Percentiles rank a stretch among this genome's conserved stretches.
Evolutionary conservation across 2,797 vertebrate genomes (phyloP).

Genomic region (Sebastes trivittatus): DNA sequence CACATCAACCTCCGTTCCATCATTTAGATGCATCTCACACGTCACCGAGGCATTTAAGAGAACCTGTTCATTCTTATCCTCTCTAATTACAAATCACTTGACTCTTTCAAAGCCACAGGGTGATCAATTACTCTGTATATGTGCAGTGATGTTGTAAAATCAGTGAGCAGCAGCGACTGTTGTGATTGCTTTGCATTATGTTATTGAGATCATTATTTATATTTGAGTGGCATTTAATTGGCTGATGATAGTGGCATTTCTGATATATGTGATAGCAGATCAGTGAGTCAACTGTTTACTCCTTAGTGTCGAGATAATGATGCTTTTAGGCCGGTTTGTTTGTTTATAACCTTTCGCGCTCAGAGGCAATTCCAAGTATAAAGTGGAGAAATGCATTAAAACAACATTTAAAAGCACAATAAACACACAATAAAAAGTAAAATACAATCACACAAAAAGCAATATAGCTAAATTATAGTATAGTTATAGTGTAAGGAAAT

Average conservation of each 20-base stretch:
- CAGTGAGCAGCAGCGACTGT: constrained; percentile 37
- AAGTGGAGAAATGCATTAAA: background rate
- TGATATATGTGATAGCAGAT: constrained; percentile 17
- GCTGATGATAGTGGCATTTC: background rate
- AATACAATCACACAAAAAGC: background rate
- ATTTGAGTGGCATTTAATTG: constrained; percentile 37
- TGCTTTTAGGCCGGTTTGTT: constrained; percentile 3
- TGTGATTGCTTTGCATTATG: constrained; percentile 26
- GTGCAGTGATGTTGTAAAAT: constrained; percentile 39
- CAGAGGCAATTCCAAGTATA: background rate
- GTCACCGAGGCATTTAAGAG: constrained; percentile 42
- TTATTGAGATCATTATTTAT: constrained; percentile 35
- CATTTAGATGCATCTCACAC: constrained; percentile 53
- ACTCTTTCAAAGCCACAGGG: constrained; percentile 49
- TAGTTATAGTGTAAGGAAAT: background rate
- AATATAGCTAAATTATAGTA: background rate
- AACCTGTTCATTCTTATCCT: constrained; percentile 59
- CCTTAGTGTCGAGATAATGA: background rate
- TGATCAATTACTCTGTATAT: constrained; percentile 47
- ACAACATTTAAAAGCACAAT: background rate
- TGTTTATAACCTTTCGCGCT: constrained; percentile 20
- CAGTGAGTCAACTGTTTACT: background rate
- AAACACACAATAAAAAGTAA: background rate
- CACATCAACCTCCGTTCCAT: constrained; percentile 35
- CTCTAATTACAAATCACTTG: constrained; percentile 63